These are phyloP conservation scores for Halcyon chelicuti DNA, from an alignment of 2,797 vertebrate species.

Conservation along the genomic window DNA sequence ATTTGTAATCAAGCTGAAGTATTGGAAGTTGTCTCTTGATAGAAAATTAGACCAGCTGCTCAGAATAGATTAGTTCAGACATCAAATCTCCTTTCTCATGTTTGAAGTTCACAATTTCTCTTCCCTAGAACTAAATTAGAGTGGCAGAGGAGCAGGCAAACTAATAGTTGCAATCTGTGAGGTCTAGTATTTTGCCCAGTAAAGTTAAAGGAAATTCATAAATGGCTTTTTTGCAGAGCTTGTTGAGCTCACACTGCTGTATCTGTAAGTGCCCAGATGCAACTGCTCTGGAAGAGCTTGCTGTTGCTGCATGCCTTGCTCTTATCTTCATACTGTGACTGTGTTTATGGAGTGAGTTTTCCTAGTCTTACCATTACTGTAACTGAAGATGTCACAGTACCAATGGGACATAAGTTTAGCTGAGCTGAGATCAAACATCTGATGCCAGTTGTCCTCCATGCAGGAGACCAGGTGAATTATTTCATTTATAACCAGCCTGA, in stretches of 20 bases:
- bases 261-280: not conserved
- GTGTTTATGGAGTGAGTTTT: not conserved
- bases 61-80: constrained; percentile 41
- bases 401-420: not conserved
- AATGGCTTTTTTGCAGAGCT: not conserved
- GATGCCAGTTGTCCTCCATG: not conserved
- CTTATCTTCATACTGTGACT: not conserved
- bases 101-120: not conserved
- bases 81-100: not conserved
- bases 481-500: not conserved
- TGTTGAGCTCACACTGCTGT: not conserved
- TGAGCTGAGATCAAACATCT: not conserved
- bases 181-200: not conserved
- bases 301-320: not conserved
- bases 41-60: constrained; percentile 32
- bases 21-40: not conserved
- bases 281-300: not conserved
- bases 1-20: not conserved
- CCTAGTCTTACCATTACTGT: not conserved
- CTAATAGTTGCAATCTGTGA: not conserved
- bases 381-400: not conserved
- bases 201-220: not conserved
- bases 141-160: not conserved
- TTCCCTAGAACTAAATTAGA: not conserved
- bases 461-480: not conserved